A percentile compares a stretch with the other conserved stretches of the same genome.
Conservation (phyloP, 1,140 invertebrate species). For the Drosophila pallidifrons region DNA sequence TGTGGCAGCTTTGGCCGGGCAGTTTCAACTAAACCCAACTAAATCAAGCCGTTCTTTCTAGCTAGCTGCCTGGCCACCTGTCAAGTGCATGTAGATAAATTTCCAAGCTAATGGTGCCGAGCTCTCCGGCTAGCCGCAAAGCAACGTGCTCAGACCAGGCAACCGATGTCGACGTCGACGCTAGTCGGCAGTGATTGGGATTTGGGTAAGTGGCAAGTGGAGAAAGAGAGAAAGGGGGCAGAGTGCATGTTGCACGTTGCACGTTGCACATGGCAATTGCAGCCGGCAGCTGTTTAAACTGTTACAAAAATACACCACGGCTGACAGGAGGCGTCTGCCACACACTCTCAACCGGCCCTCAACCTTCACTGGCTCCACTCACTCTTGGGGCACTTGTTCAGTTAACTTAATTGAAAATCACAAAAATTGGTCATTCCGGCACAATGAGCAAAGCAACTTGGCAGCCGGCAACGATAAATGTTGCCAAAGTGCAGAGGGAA, state of each 20-base stretch:
- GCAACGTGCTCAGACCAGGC: conserved; percentile 31
- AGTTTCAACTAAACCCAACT: conserved; percentile 43
- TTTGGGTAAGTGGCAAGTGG: conserved; percentile 1
- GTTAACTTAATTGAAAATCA: conserved; percentile 83
- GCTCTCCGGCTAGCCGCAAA: conserved; percentile 58
- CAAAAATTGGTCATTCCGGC: conserved; percentile 81
- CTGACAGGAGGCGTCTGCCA: conserved; percentile 24
- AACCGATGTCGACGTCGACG: not conserved
- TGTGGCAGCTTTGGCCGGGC: conserved; percentile 51
- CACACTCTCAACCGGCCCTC: not conserved
- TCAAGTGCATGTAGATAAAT: conserved; percentile 82
- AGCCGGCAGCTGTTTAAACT: conserved; percentile 69
- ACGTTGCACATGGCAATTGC: conserved; percentile 42
- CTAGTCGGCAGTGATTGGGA: conserved; percentile 28
- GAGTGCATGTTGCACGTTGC: not conserved
- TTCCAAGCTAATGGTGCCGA: conserved; percentile 73
- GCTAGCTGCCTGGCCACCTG: conserved; percentile 56
- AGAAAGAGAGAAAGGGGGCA: not conserved
- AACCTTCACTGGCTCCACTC: not conserved
- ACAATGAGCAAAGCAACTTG: conserved; percentile 75
- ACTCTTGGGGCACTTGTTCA: conserved; percentile 22
- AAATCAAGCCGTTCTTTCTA: conserved; percentile 50
- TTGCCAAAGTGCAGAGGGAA: conserved; percentile 49
- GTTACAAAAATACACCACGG: conserved; percentile 60
- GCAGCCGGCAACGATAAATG: conserved; percentile 65